Percentiles rank a stretch among this genome's conserved stretches.
Evolutionary conservation across 64 coral and sea anemone species (phyloP).

Genomic region (Dendrophyllia cribrosa): DNA sequence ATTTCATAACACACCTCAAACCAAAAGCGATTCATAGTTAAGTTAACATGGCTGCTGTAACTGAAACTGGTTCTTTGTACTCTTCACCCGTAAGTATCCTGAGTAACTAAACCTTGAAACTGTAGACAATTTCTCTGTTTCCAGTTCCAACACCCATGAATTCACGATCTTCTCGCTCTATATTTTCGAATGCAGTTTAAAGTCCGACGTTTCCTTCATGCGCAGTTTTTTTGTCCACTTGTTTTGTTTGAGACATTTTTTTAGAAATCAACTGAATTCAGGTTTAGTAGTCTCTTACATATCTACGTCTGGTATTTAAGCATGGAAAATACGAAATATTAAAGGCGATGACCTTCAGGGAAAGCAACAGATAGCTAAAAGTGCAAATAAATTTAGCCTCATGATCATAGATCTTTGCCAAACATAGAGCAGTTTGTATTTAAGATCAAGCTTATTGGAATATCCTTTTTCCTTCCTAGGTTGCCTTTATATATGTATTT

Average conservation of each 20-base stretch:
- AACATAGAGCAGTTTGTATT: background rate
- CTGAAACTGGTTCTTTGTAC: slow-evolving; percentile 83
- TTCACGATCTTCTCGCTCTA: no score
- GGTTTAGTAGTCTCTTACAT: background rate
- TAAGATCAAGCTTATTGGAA: background rate
- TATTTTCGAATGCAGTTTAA: no score
- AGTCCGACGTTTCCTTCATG: no score
- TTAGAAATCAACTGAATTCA: background rate
- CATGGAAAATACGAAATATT: background rate
- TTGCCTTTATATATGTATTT: slow-evolving; percentile 95
- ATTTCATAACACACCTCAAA: background rate
- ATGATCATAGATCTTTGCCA: no score
- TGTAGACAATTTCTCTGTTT: background rate
- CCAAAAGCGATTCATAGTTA: background rate
- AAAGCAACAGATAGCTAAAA: no score
- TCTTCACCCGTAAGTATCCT: slow-evolving; percentile 75
- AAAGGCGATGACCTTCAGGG: background rate
- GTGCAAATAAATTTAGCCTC: no score
- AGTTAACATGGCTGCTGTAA: slow-evolving; percentile 68
- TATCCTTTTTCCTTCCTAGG: slow-evolving; percentile 42
- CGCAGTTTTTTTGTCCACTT: background rate
- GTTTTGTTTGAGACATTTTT: background rate
- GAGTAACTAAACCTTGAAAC: background rate
- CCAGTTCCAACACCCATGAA: no score
- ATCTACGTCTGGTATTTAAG: background rate